Conservation (phyloP, 2,113 vertebrate species). For the Ptilonorhynchus violaceus region DNA sequence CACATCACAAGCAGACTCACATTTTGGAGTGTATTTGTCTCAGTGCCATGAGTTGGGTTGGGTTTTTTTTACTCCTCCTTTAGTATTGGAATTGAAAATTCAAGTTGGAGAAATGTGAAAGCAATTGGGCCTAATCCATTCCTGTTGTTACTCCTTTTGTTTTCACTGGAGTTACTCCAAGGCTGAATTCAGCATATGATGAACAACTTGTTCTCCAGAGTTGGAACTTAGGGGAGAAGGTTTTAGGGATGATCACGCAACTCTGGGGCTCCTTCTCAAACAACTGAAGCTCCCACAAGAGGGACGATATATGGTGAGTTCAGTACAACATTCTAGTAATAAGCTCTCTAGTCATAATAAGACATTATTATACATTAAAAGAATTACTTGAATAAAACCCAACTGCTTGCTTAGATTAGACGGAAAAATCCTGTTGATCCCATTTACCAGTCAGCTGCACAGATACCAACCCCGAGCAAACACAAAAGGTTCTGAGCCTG, state of each 20-base stretch:
- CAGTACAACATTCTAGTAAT: not conserved
- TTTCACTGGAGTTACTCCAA: constrained; percentile 54
- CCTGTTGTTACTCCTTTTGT: constrained; percentile 56
- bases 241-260: constrained; percentile 44
- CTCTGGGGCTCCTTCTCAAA: constrained; percentile 5
- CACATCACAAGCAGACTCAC: not conserved
- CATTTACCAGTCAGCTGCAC: not conserved
- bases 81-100: constrained; percentile 18
- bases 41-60: not conserved
- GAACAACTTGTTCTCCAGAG: constrained; percentile 50
- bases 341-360: constrained; percentile 18
- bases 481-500: not conserved
- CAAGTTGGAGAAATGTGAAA: constrained; percentile 52
- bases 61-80: not conserved
- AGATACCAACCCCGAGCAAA: not conserved
- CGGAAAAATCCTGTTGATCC: not conserved
- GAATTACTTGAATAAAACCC: constrained; percentile 36
- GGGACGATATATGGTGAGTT: not conserved
- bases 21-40: not conserved
- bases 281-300: constrained; percentile 3
- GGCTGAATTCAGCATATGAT: constrained; percentile 42
- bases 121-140: constrained; percentile 57
- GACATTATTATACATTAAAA: constrained; percentile 33
- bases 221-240: constrained; percentile 5
- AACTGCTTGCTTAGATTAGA: not conserved